Percentiles rank a stretch among this genome's conserved stretches.
Evolutionary conservation across 2,888 invertebrate genomes (phyloP).

Genomic region (Lysandra bellargus): DNA sequence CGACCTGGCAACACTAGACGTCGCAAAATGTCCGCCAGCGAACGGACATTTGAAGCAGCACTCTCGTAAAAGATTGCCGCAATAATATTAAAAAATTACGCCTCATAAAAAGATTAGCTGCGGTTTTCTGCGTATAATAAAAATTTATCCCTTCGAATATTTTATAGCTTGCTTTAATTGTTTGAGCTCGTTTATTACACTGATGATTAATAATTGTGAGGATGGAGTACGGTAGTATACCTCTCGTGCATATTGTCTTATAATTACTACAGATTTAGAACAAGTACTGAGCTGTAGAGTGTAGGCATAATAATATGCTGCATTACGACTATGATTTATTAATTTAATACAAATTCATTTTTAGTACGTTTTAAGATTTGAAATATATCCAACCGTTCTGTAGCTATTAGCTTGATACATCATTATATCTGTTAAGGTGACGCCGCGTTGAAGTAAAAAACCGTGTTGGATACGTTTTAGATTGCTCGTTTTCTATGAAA

Average conservation of each 20-base stretch:
- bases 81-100: constrained; percentile 16
- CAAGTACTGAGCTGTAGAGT: too few relatives aligned
- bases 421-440: too few relatives aligned
- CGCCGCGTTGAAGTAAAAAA: too few relatives aligned
- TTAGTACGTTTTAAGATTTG: too few relatives aligned
- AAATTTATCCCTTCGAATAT: constrained; percentile 5
- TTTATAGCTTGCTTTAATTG: background rate
- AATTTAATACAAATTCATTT: too few relatives aligned
- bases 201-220: background rate
- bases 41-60: background rate
- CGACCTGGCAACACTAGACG: background rate
- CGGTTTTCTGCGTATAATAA: constrained; percentile 6
- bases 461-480: too few relatives aligned
- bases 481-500: too few relatives aligned
- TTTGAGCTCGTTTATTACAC: background rate
- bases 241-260: background rate
- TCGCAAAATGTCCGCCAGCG: background rate
- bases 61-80: constrained; percentile 15
- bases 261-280: background rate
- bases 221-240: background rate
- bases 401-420: too few relatives aligned
- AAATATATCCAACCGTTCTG: too few relatives aligned
- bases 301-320: too few relatives aligned
- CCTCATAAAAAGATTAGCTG: constrained; percentile 3
- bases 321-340: too few relatives aligned